Percentiles rank a stretch among this genome's conserved stretches.
phyloP scores from a whole-genome alignment of 2,888 invertebrate species.

The Lingula anatina region DNA sequence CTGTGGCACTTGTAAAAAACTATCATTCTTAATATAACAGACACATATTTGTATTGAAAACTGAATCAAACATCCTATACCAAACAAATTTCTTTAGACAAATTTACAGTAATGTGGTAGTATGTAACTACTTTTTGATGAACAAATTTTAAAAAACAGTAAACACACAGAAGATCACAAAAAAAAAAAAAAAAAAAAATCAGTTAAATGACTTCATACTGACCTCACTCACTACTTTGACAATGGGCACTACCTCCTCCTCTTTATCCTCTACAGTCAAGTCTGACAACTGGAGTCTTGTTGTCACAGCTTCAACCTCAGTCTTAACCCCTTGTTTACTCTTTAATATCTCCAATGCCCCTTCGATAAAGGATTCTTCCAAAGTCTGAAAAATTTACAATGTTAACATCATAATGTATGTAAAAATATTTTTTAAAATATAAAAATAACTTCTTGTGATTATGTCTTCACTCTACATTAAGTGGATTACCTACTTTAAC shows the following conservation, averaged over 20 bases:
- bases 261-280: neutral
- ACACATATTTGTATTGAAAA: too few species aligned
- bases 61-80: too few species aligned
- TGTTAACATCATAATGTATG: neutral
- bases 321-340: slow-evolving; percentile 11
- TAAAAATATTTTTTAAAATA: too few species aligned
- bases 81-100: too few species aligned
- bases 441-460: too few species aligned
- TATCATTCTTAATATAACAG: too few species aligned
- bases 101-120: too few species aligned
- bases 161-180: too few species aligned
- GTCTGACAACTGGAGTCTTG: slow-evolving; percentile 2
- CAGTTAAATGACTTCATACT: slow-evolving; percentile 4
- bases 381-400: slow-evolving; percentile 54
- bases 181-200: neutral
- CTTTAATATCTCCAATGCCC: slow-evolving; percentile 62
- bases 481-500: neutral
- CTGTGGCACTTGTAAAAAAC: too few species aligned
- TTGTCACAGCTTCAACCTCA: neutral
- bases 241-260: neutral
- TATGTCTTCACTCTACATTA: too few species aligned
- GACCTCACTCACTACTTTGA: slow-evolving; percentile 6
- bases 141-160: too few species aligned
- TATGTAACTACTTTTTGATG: too few species aligned
- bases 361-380: slow-evolving; percentile 79